phyloP scores from a whole-genome alignment of 2,113 vertebrate species.

The Setophaga coronata region DNA sequence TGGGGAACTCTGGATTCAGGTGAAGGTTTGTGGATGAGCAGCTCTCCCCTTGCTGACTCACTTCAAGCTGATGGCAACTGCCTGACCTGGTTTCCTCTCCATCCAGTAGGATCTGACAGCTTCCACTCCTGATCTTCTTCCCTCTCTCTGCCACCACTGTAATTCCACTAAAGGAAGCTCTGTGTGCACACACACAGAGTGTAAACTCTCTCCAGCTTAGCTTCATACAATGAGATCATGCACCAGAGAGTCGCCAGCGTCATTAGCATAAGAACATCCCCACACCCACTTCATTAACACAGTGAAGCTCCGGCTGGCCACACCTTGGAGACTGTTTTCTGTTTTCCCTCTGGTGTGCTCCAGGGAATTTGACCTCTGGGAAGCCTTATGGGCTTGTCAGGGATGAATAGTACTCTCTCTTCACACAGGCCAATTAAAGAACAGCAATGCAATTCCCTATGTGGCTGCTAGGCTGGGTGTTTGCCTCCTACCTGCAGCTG shows the following conservation, averaged over 20 bases:
- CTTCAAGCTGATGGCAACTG: not conserved
- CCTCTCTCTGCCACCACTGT: not conserved
- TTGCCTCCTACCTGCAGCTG: not conserved
- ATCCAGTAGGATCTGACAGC: not conserved
- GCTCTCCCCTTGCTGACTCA: not conserved
- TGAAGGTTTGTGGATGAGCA: not conserved
- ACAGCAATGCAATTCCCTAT: not conserved
- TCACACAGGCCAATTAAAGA: not conserved
- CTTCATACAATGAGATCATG: not conserved
- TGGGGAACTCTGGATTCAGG: not conserved
- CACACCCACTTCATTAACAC: not conserved
- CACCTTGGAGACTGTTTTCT: not conserved
- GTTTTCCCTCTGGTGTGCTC: not conserved
- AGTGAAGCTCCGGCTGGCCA: not conserved
- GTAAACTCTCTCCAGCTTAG: not conserved
- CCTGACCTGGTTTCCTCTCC: not conserved
- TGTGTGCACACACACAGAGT: not conserved
- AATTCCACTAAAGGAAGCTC: not conserved
- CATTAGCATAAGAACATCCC: not conserved
- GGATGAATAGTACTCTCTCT: not conserved
- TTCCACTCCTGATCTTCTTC: not conserved
- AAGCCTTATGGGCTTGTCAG: not conserved
- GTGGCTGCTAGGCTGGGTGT: not conserved
- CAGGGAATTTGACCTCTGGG: not conserved
- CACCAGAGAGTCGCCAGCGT: not conserved